Conservation (phyloP, 1,140 invertebrate genomes). For the Notospermus geniculatus region DNA sequence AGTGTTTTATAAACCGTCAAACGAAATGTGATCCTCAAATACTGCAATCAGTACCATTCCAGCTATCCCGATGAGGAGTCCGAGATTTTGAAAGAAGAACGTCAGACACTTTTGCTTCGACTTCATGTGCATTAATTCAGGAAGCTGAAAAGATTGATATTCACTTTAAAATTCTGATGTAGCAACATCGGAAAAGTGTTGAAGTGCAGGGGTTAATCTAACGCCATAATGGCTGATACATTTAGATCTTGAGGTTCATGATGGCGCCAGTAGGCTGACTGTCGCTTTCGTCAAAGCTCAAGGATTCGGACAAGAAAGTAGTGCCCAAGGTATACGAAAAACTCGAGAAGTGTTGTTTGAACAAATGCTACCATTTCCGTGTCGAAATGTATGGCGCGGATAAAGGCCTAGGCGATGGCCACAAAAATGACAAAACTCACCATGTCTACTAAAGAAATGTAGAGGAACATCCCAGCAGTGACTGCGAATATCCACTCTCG, state of each 20-base stretch:
- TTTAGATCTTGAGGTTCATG: no score
- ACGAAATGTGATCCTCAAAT: conserved; percentile 81
- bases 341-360: no score
- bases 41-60: conserved; percentile 89
- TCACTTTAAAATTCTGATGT: not conserved
- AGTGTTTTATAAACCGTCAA: no score
- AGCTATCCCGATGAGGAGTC: conserved; percentile 72
- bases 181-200: conserved; percentile 9
- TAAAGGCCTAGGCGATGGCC: not conserved
- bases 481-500: conserved; percentile 63
- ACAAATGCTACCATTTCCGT: no score
- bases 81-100: conserved; percentile 66
- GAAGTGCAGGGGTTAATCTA: no score
- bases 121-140: conserved; percentile 1
- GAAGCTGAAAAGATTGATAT: conserved; percentile 16
- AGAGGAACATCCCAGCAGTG: conserved; percentile 66
- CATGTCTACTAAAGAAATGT: conserved; percentile 65
- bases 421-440: conserved; percentile 46
- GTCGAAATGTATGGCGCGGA: not conserved
- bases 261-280: no score
- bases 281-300: no score
- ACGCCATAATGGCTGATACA: no score
- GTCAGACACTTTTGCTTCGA: not conserved
- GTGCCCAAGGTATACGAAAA: no score
- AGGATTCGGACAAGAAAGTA: no score